These are phyloP conservation scores for Montipora capricornis DNA, from an alignment of 64 coral and sea anemone species.

Conservation along the genomic window DNA sequence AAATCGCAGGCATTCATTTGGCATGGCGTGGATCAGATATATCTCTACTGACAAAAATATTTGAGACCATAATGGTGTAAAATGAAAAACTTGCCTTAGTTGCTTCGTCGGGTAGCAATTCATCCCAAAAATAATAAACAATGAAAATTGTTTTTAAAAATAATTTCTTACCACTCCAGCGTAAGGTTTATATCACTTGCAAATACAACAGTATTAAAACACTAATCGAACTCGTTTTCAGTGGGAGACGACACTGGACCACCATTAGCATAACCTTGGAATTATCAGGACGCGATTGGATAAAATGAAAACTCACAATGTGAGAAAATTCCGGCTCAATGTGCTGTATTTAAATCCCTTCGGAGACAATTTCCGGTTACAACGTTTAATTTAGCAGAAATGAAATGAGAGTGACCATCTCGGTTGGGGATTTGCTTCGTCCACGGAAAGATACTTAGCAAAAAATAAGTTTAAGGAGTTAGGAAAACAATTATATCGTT, in stretches of 20 bases:
- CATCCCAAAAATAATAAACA: neutral
- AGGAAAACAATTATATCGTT: neutral
- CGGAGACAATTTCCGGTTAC: constrained; percentile 30
- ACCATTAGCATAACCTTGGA: neutral
- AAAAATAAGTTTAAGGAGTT: neutral
- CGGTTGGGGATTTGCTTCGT: neutral
- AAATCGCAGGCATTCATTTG: neutral
- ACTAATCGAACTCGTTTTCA: neutral
- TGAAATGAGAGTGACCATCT: neutral
- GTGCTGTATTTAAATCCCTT: neutral
- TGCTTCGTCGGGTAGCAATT: neutral
- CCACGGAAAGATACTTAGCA: neutral
- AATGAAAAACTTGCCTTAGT: neutral
- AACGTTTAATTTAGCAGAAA: neutral
- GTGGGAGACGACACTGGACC: neutral
- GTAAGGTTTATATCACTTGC: neutral
- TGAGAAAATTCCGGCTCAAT: neutral
- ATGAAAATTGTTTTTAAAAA: neutral
- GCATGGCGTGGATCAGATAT: neutral
- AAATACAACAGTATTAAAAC: neutral
- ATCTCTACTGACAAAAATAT: neutral
- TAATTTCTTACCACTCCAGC: neutral
- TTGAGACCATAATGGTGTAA: neutral
- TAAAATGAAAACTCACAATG: neutral
- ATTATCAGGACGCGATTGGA: no score